A percentile compares a stretch with the other conserved stretches of the same genome.
These are phyloP conservation scores for Pomacea maculata DNA, from an alignment of 1,140 invertebrate genomes.

Conservation along the genomic window DNA sequence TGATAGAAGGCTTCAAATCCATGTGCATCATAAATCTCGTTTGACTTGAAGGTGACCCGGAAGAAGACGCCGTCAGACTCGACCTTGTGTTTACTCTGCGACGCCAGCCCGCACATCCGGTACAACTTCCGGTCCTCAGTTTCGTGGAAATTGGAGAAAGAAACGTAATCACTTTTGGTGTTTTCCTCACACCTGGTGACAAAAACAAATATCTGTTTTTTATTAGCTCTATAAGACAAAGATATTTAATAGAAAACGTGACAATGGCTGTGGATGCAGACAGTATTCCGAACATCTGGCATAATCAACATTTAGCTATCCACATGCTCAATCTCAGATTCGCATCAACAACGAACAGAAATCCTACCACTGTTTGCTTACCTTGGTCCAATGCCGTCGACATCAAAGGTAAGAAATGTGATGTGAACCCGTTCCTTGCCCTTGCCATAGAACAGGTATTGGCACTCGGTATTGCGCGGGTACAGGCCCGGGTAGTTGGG, in stretches of 20 bases:
- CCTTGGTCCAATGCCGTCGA: constrained; percentile 52
- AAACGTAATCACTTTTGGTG: constrained; percentile 90
- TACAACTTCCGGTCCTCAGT: constrained; percentile 82
- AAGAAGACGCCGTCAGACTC: constrained; percentile 92
- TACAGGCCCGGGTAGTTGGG: constrained; percentile 94
- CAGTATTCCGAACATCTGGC: too few relatives aligned
- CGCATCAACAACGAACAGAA: not conserved
- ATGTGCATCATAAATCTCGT: constrained; percentile 89
- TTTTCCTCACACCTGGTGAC: constrained; percentile 81
- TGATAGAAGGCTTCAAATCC: constrained; percentile 90
- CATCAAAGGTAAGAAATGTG: constrained; percentile 44
- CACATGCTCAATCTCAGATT: not conserved
- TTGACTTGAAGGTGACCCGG: constrained; percentile 91
- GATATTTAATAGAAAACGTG: too few relatives aligned
- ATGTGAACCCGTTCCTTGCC: constrained; percentile 81
- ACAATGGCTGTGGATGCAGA: too few relatives aligned
- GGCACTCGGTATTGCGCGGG: constrained; percentile 90
- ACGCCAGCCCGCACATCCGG: constrained; percentile 84
- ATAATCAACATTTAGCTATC: too few relatives aligned
- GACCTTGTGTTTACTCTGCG: constrained; percentile 66
- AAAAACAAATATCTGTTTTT: not conserved
- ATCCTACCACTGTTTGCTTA: constrained; percentile 22
- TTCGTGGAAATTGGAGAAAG: constrained; percentile 88
- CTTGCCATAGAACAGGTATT: constrained; percentile 91
- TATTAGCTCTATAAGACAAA: too few relatives aligned